A percentile compares a stretch with the other conserved stretches of the same genome.
Evolutionary conservation across 2,797 vertebrate species (phyloP).

Genomic region (Clarias laeviceps): DNA sequence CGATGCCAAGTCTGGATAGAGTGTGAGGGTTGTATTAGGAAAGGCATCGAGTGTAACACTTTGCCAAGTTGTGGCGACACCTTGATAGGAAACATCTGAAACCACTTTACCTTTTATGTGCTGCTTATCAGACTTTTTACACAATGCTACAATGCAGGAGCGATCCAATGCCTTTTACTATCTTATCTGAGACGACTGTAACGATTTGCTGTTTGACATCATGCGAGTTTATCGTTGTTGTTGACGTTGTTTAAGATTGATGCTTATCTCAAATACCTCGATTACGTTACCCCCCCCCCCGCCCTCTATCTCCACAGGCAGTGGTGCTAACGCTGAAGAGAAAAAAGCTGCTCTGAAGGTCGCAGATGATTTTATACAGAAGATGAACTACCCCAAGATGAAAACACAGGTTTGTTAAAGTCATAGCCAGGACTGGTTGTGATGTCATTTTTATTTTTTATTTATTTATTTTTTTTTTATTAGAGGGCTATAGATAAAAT

Average conservation of each 20-base stretch:
- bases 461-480: no score
- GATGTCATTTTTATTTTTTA: no score
- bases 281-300: no score
- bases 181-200: neutral
- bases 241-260: neutral
- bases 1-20: no score
- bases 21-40: no score
- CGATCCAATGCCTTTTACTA: neutral
- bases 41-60: no score
- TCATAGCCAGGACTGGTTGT: neutral
- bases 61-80: no score
- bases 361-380: slow-evolving; percentile 90
- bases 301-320: slow-evolving; percentile 72
- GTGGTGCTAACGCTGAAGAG: slow-evolving; percentile 86
- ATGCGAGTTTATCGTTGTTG: neutral
- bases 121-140: neutral
- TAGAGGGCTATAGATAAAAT: neutral
- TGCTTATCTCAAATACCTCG: neutral
- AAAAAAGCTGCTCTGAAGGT: slow-evolving; percentile 87
- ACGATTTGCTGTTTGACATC: neutral
- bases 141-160: neutral
- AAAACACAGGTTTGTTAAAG: slow-evolving; percentile 86
- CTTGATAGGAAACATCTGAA: no score
- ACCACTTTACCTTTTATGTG: neutral
- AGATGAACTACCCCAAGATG: slow-evolving; percentile 90